These are phyloP conservation scores for Brachyhypopomus gauderio DNA, from an alignment of 2,113 vertebrate genomes.

Conservation along the genomic window DNA sequence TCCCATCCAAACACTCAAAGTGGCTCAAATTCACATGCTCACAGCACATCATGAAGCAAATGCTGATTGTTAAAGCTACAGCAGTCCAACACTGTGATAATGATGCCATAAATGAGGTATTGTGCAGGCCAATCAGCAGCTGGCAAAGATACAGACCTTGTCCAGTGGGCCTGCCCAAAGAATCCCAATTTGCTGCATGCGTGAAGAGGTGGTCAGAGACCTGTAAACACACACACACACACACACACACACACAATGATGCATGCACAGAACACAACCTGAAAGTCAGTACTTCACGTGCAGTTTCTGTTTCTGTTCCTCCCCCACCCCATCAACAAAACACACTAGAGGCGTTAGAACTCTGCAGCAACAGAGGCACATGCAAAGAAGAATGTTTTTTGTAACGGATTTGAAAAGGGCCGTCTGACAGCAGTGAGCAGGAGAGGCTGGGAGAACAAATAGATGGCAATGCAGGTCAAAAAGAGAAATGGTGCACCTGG, in stretches of 20 bases:
- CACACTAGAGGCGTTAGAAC: not conserved
- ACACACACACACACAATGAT: not conserved
- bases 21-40: no score
- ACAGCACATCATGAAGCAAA: no score
- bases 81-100: no score
- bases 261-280: not conserved
- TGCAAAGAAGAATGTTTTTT: not conserved
- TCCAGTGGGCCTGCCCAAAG: slow-evolving; percentile 79
- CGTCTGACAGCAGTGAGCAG: no score
- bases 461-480: not conserved
- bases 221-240: slow-evolving; percentile 65
- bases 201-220: slow-evolving; percentile 67
- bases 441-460: not conserved
- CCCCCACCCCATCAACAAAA: not conserved
- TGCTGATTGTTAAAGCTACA: no score
- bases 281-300: not conserved
- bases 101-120: no score
- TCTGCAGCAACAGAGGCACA: not conserved
- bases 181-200: slow-evolving; percentile 77
- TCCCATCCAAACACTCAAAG: no score
- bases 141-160: slow-evolving; percentile 76
- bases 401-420: not conserved
- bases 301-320: not conserved
- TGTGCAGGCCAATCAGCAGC: not conserved
- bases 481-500: slow-evolving; percentile 73